Evolutionary conservation across 2,797 vertebrate genomes (phyloP).

Genomic region (Ambastaia sidthimunki): DNA sequence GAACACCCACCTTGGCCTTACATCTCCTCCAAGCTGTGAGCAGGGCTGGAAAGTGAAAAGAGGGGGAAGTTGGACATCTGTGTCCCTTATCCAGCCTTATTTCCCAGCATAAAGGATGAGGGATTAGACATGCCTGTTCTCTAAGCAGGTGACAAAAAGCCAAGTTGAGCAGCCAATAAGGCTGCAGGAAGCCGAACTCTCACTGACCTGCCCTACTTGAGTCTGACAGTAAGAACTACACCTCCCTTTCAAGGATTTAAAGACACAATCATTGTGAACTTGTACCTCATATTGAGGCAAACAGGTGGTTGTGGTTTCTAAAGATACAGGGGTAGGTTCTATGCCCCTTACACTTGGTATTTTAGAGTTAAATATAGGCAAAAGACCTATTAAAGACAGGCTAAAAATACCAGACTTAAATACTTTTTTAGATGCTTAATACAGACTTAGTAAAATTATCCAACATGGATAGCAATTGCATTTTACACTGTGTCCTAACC

Average conservation of each 20-base stretch:
- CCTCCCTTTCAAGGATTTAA: slow-evolving; percentile 18
- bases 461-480: slow-evolving; percentile 12
- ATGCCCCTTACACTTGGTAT: not conserved
- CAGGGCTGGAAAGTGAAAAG: slow-evolving; percentile 45
- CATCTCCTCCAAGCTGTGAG: slow-evolving; percentile 52
- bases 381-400: not conserved
- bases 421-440: too few relatives aligned
- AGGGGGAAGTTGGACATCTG: slow-evolving; percentile 45
- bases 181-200: slow-evolving; percentile 14
- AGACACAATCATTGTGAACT: slow-evolving; percentile 1
- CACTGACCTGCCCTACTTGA: slow-evolving; percentile 44
- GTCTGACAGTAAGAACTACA: slow-evolving; percentile 7
- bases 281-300: not conserved
- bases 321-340: not conserved
- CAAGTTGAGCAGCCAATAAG: slow-evolving; percentile 45
- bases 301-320: not conserved
- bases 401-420: not conserved
- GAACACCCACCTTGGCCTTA: slow-evolving; percentile 65
- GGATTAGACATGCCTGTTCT: slow-evolving; percentile 46
- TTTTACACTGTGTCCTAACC: not conserved
- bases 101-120: slow-evolving; percentile 47
- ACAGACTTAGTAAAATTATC: too few relatives aligned
- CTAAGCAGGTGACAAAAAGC: slow-evolving; percentile 40
- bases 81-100: slow-evolving; percentile 35
- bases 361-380: not conserved